These are phyloP conservation scores for Rhogogaster chlorosoma DNA, from an alignment of 2,888 invertebrate species.

Conservation along the genomic window DNA sequence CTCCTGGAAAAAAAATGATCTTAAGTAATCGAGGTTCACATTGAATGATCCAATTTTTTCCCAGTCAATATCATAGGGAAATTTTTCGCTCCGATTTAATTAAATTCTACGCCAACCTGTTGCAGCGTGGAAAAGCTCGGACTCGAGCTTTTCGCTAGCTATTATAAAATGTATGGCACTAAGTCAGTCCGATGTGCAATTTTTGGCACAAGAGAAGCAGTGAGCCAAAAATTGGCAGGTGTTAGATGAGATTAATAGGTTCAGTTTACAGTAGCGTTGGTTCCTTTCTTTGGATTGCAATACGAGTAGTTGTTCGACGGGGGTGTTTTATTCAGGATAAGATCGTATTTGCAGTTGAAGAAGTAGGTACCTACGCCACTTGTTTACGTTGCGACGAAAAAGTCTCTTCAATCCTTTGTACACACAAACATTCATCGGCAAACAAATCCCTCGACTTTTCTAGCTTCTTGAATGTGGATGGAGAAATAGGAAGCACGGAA, in stretches of 20 bases:
- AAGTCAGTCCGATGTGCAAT: not conserved
- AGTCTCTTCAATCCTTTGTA: not conserved
- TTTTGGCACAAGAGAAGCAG: not conserved
- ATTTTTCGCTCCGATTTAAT: not conserved
- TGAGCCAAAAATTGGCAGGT: not conserved
- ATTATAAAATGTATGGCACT: not conserved
- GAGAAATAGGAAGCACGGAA: not conserved
- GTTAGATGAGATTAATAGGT: not conserved
- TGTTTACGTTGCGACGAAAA: not conserved
- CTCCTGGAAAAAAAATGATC: conserved; percentile 58
- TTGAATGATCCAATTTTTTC: not conserved
- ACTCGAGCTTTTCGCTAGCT: not conserved
- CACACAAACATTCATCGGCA: conserved; percentile 14
- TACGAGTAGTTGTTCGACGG: not conserved
- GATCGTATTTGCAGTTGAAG: not conserved
- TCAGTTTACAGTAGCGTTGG: not conserved
- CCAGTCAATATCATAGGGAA: not conserved
- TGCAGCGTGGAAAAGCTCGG: not conserved
- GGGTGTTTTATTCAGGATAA: not conserved
- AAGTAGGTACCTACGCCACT: not conserved
- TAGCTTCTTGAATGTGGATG: not conserved
- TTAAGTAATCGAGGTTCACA: not conserved
- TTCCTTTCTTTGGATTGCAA: not conserved
- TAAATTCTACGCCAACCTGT: not conserved
- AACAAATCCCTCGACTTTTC: not conserved